Evolutionary conservation across 1,140 invertebrate genomes (phyloP).

Genomic region (Neodiprion virginianus): DNA sequence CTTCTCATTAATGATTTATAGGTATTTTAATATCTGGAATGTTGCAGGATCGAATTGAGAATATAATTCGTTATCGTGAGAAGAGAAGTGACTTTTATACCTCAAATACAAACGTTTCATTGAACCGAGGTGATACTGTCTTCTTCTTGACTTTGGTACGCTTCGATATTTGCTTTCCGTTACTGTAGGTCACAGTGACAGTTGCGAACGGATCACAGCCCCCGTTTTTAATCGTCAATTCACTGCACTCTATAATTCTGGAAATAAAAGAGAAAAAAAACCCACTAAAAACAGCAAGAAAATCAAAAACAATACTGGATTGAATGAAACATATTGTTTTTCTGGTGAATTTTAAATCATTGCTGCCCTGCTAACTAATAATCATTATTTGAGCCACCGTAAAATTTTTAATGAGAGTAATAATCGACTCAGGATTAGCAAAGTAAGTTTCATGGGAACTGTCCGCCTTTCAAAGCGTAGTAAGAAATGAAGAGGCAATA

Average conservation of each 20-base stretch:
- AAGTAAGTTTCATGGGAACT: no score
- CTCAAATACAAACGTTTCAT: slow-evolving; percentile 89
- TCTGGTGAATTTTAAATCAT: no score
- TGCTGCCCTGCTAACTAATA: no score
- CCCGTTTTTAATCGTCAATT: slow-evolving; percentile 88
- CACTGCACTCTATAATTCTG: slow-evolving; percentile 82
- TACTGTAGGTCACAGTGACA: slow-evolving; percentile 80
- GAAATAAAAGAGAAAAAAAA: slow-evolving; percentile 34
- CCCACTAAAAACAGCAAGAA: not conserved
- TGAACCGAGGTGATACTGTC: slow-evolving; percentile 86
- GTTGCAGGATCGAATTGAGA: no score
- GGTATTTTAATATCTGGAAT: not conserved
- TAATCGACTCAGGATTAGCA: no score
- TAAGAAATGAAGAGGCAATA: no score
- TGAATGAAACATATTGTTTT: no score
- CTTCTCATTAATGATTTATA: no score
- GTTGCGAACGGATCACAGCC: slow-evolving; percentile 89
- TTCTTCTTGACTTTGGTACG: slow-evolving; percentile 89
- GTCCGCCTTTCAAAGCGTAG: no score
- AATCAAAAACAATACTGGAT: not conserved
- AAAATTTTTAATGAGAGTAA: no score
- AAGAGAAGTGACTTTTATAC: slow-evolving; percentile 50
- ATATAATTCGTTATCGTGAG: no score
- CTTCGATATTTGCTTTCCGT: slow-evolving; percentile 81
- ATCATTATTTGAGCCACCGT: no score